Evolutionary conservation across 35 echinoderm and acorn worm species (phyloP).

Genomic region (Hemicentrotus pulcherrimus): DNA sequence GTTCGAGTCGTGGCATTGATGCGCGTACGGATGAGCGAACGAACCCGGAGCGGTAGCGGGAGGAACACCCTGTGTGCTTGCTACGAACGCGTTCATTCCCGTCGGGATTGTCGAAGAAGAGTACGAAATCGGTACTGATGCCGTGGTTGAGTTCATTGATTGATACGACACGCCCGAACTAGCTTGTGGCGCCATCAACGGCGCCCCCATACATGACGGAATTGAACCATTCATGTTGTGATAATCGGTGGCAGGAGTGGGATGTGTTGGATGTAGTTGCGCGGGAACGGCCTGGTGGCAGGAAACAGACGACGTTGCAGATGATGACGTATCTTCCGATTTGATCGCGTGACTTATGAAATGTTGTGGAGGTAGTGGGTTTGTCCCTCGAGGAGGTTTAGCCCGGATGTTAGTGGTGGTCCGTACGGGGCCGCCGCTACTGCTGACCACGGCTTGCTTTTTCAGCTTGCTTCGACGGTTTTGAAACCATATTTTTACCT

Average conservation of each 20-base stretch:
- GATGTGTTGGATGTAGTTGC: not conserved
- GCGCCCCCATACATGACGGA: not conserved
- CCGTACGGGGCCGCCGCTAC: not conserved
- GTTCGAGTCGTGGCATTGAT: not conserved
- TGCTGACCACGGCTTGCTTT: constrained; percentile 20
- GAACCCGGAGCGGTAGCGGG: not conserved
- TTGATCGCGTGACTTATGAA: not conserved
- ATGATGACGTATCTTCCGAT: not conserved
- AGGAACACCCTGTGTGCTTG: not conserved
- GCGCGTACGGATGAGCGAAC: not conserved
- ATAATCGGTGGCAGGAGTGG: not conserved
- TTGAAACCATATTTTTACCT: constrained; percentile 50
- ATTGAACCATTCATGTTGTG: not conserved
- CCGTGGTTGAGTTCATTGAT: not conserved
- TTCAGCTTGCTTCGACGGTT: constrained; percentile 44
- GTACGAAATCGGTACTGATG: not conserved
- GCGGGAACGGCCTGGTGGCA: not conserved
- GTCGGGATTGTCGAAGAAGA: not conserved
- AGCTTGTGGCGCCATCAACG: not conserved
- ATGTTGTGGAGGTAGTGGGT: not conserved
- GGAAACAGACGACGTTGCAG: not conserved
- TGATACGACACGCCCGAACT: not conserved
- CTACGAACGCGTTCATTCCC: not conserved
- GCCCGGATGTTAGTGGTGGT: not conserved
- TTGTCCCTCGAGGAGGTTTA: not conserved